phyloP scores from a whole-genome alignment of 2,113 vertebrate species.

The Sturnira hondurensis region DNA sequence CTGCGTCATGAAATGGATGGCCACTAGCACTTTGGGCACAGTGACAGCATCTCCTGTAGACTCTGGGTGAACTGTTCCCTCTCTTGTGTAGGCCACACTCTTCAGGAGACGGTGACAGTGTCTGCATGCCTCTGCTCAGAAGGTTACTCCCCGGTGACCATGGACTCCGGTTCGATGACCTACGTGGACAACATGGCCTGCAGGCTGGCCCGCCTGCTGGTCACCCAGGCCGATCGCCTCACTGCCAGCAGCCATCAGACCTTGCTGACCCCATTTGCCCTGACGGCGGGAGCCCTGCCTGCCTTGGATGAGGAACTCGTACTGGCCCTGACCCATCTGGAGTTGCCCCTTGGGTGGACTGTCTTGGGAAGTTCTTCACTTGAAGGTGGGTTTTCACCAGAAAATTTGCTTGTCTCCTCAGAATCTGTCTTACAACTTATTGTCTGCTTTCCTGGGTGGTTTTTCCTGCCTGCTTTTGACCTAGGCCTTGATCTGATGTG shows the following conservation, averaged over 20 bases:
- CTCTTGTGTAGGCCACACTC: conserved; percentile 82
- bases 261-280: conserved; percentile 81
- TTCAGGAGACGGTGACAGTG: conserved; percentile 83
- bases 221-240: conserved; percentile 74
- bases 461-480: neutral
- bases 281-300: conserved; percentile 69
- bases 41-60: neutral
- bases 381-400: conserved; percentile 73
- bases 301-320: conserved; percentile 83
- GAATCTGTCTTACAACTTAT: neutral
- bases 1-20: neutral
- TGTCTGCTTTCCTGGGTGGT: neutral
- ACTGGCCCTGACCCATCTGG: conserved; percentile 84
- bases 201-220: conserved; percentile 84
- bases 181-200: conserved; percentile 84
- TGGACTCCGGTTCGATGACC: conserved; percentile 76
- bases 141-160: conserved; percentile 76
- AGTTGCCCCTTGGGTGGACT: conserved; percentile 84
- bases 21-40: neutral
- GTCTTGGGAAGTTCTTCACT: conserved; percentile 72
- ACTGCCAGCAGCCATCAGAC: conserved; percentile 79
- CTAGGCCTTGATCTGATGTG: neutral
- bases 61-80: neutral
- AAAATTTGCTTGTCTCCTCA: conserved; percentile 11
- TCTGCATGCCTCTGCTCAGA: conserved; percentile 79